phyloP scores from a whole-genome alignment of 2,888 invertebrate species.

The Mythimna albipuncta region DNA sequence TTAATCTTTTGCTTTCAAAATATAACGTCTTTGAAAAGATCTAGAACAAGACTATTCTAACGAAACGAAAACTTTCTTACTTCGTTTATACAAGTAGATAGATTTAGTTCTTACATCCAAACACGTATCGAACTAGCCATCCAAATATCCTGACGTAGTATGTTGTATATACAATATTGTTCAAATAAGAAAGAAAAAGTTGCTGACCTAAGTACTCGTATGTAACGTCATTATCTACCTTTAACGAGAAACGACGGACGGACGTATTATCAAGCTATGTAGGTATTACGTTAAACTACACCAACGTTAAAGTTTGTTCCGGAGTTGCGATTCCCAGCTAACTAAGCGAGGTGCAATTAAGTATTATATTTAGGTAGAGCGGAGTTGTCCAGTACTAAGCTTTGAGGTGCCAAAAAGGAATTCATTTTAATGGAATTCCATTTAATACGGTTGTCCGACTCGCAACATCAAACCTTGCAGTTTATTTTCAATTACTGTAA shows the following conservation, averaged over 20 bases:
- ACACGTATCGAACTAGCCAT: not conserved
- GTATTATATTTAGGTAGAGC: constrained; percentile 66
- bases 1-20: constrained; percentile 17
- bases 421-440: constrained; percentile 71
- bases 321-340: constrained; percentile 72
- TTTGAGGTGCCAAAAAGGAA: constrained; percentile 72
- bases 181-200: constrained; percentile 12
- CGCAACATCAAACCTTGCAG: constrained; percentile 49
- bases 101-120: not conserved
- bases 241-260: constrained; percentile 31
- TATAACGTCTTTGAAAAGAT: constrained; percentile 8
- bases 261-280: constrained; percentile 51
- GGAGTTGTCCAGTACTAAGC: constrained; percentile 61
- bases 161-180: not conserved
- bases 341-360: constrained; percentile 69
- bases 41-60: constrained; percentile 10
- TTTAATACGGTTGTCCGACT: constrained; percentile 61
- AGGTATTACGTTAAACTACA: constrained; percentile 56
- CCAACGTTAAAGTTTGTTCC: constrained; percentile 75
- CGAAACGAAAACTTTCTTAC: constrained; percentile 14
- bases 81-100: not conserved
- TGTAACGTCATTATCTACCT: constrained; percentile 36
- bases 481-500: constrained; percentile 23
- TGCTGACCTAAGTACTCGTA: not conserved
- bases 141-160: not conserved